phyloP scores from a whole-genome alignment of 2,113 vertebrate genomes.

The Saguinus imperator region DNA sequence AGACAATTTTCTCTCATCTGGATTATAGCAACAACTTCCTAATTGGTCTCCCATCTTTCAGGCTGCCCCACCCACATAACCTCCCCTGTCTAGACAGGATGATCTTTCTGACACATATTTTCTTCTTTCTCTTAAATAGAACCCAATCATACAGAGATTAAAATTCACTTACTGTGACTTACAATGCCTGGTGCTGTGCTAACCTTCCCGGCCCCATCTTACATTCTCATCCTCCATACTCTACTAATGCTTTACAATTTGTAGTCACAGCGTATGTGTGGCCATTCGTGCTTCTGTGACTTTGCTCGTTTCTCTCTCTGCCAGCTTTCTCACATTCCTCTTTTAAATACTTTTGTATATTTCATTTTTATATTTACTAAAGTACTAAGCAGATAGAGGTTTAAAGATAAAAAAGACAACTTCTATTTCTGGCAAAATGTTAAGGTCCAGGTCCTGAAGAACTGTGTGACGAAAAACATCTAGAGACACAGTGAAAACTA shows the following conservation, averaged over 20 bases:
- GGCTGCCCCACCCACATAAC: neutral
- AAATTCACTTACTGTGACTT: neutral
- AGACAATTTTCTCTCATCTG: neutral
- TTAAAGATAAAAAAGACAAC: neutral
- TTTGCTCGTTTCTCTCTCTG: neutral
- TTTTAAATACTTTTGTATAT: neutral
- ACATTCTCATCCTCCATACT: neutral
- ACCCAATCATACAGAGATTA: neutral
- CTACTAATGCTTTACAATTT: neutral
- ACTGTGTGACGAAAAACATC: neutral
- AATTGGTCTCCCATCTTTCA: neutral
- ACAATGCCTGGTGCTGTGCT: fast-evolving
- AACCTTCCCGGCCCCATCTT: neutral
- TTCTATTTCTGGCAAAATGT: conserved; percentile 1
- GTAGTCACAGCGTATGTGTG: neutral
- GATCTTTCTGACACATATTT: neutral
- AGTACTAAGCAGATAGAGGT: neutral
- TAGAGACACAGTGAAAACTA: neutral
- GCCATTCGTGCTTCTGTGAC: neutral
- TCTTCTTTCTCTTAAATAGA: conserved; percentile 5
- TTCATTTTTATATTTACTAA: neutral
- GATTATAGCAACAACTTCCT: neutral
- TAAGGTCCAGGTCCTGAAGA: neutral
- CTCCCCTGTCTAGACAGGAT: neutral
- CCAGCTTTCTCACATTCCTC: neutral